phyloP scores from a whole-genome alignment of 2,113 vertebrate species.

The Cervus canadensis region DNA sequence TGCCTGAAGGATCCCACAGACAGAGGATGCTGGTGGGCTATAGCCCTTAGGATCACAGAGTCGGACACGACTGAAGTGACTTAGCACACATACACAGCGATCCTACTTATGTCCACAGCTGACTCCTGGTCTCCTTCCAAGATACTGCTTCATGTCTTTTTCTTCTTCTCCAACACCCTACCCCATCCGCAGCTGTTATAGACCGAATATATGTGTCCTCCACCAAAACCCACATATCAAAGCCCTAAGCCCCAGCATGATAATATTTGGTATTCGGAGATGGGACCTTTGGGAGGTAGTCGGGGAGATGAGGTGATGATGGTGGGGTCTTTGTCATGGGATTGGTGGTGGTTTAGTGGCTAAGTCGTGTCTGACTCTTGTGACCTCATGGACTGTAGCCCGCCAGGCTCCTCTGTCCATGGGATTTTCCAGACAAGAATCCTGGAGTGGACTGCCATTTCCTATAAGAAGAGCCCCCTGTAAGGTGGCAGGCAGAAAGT shows the following conservation, averaged over 20 bases:
- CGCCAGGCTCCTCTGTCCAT: background rate
- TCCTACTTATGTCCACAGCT: background rate
- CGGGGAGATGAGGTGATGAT: no score
- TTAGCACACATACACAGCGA: background rate
- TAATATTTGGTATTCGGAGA: background rate
- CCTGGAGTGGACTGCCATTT: background rate
- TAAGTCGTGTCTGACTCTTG: background rate
- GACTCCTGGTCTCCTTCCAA: background rate
- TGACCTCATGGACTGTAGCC: background rate
- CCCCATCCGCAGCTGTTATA: background rate
- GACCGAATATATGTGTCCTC: background rate
- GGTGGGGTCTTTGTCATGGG: background rate
- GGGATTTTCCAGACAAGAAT: background rate
- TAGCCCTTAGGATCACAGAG: background rate
- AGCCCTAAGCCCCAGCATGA: background rate
- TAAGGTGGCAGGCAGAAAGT: background rate
- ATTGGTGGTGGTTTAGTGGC: background rate
- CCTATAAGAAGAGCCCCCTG: background rate
- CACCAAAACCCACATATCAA: background rate
- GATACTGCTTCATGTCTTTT: background rate
- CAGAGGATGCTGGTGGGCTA: background rate
- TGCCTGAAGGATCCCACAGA: background rate
- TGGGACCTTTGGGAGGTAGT: background rate
- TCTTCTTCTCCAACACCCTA: background rate
- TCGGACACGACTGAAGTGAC: fast-evolving